phyloP scores from a whole-genome alignment of 2,113 vertebrate genomes.

The Prunella fulvescens region DNA sequence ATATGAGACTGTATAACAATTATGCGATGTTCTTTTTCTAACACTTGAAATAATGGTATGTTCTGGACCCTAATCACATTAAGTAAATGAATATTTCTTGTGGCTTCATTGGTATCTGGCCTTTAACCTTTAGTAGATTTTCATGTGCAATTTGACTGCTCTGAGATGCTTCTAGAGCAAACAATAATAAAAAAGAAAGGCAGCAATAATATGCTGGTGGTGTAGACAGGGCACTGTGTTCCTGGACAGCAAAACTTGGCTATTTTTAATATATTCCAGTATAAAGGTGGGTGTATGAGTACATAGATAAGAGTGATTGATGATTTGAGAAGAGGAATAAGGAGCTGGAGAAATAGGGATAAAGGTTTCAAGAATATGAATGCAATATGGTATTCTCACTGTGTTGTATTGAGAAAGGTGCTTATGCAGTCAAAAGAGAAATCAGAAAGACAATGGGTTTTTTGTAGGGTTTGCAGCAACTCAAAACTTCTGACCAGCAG shows the following conservation, averaged over 20 bases:
- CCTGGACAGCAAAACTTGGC: not conserved
- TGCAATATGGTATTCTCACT: not conserved
- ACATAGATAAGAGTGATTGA: not conserved
- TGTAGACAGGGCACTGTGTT: not conserved
- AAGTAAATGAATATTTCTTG: not conserved
- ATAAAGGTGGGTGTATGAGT: not conserved
- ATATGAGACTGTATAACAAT: not conserved
- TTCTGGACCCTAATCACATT: not conserved
- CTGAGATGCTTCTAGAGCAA: not conserved
- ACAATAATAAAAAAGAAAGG: not conserved
- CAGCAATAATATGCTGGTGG: not conserved
- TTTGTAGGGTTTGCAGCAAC: not conserved
- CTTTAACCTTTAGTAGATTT: not conserved
- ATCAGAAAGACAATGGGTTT: not conserved
- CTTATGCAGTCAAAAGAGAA: not conserved
- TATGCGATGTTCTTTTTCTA: not conserved
- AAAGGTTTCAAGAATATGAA: not conserved
- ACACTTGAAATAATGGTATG: not conserved
- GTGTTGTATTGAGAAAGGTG: not conserved
- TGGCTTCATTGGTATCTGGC: not conserved
- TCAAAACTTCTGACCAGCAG: not conserved
- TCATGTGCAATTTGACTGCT: not conserved
- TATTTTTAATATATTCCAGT: not conserved
- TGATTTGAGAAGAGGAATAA: not conserved
- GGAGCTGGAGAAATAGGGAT: not conserved